Base-by-base conservation (phyloP, 2,797 vertebrate genomes). In the Craterocephalus amniculus region DNA sequence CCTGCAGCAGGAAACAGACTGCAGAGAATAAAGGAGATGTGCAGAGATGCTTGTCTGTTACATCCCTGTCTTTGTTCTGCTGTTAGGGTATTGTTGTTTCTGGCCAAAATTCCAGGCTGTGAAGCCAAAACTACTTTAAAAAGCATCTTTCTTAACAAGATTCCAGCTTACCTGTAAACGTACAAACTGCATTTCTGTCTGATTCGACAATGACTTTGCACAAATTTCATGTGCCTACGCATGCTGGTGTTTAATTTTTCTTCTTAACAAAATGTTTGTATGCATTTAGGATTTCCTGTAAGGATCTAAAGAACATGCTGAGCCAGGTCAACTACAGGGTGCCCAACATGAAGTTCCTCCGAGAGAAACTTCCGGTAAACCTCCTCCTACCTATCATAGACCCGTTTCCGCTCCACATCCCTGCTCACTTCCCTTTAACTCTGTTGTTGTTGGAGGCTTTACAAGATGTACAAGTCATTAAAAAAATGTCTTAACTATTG, bases 281-380 rank as follows among this genome's bases (percentile, higher is more conserved):
- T 85, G 71, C 82, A 72, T 89, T 60, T 85, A 99, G 98, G 91
- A 99, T 99, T 93, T 99, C 97, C 29, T 96, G 96, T 87, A 99
- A 99, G 91, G 98, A 99, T 91, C 89, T 99, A 89, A 99, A 99
- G 93, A 98, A 87, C 92, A 98, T 99, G 97, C 92, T 99, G 88
- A 95, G 96, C 63, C 97, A 99, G 89, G 98, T 99, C 93, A 99
- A 99, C 95, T 99, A 98, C 92, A 94, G 96, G 18, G 98, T 99
- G 59, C 98, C 98, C 79, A 99, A 97, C 92, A 99, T 99, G 97
- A 95, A 92, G 88, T 99, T 98, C 91, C 94, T 99, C 83, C 93
- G 97, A 83, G 98, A 99, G 90, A 96, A 97, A 32, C 94, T 99
- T 89, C 96, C 94, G 92, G 98, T 99, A 94, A 94, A 94, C 48